Evolutionary conservation across 2,888 invertebrate genomes (phyloP), one percentile per base, ranked within the genome.

Genomic region (Rhabditoides inermis): DNA sequence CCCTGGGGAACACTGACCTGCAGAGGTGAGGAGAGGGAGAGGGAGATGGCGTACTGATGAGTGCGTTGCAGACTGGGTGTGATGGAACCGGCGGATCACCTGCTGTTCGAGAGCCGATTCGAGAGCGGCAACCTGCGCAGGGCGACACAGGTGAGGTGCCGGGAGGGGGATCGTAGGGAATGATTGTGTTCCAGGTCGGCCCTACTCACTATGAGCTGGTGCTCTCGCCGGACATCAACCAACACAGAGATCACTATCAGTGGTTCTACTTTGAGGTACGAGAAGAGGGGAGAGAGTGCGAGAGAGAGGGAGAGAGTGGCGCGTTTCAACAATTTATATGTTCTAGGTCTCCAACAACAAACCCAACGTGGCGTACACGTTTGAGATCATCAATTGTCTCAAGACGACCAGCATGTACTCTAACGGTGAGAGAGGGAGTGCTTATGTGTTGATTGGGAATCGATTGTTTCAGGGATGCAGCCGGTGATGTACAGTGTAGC

Each of bases 351-450:
- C 79, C 60, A 85, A 86, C 77, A 88, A 87, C 85, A 78, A 82
- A 51, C 82, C 84, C 49, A 82, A 82, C 51, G 80, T 82, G 2
- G 81, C 84, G 0, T 89, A 89, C 77, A 82, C 84, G 39, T 88
- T 89, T 79, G 88, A 88, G 77, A 86, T 89, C 49, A 83, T 88
- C 68, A 89, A 89, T 80, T 88, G 87, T 78, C 86, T 88, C 75
- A 89, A 88, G 77, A 83, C 84, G 36, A 86, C 87, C 76, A 88
- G 88, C 68, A 87, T 88, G 78, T 88, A 88, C 77, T 87, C 88
- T 77, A 86, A 85, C 75, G 88, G 83, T 82, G 65, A 68, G 75
- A 61, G 42, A 2, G 42, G 47, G 45, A 35, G 45, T 5, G 41
- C 5, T 41, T n/a, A 23, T 47, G 36, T 25, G 6, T 15, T 12